Evolutionary conservation across 2,113 vertebrate species (phyloP).

Genomic region (Ornithorhynchus anatinus): DNA sequence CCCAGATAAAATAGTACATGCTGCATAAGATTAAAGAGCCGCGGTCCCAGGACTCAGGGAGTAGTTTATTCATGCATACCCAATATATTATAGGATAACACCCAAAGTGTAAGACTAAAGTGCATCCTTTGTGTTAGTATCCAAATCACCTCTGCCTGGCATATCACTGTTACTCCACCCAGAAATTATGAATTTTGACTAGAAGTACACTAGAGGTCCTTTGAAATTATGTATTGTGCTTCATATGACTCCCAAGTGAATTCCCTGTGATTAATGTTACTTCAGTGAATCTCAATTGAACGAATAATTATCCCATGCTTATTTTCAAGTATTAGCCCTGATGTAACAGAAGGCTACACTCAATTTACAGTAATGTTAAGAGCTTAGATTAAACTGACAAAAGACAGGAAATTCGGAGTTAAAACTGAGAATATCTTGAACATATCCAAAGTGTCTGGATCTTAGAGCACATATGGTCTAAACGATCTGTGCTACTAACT

Average conservation of each 20-base stretch:
- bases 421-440: constrained; percentile 5
- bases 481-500: background rate
- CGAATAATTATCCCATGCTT: constrained; percentile 13
- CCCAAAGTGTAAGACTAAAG: background rate
- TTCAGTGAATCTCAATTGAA: constrained; percentile 2
- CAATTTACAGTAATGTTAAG: background rate
- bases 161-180: background rate
- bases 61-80: background rate
- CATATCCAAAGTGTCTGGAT: background rate
- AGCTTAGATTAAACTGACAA: background rate
- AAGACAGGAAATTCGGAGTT: background rate
- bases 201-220: background rate
- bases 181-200: background rate
- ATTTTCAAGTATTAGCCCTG: constrained; percentile 25
- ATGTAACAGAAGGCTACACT: background rate
- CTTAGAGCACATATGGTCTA: background rate
- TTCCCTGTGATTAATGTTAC: background rate
- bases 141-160: background rate
- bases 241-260: background rate
- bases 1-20: background rate
- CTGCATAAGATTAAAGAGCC: constrained; percentile 4
- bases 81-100: constrained; percentile 9
- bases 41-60: background rate
- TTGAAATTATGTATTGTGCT: constrained; percentile 15
- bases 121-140: background rate